Evolutionary conservation across 2,113 vertebrate genomes (phyloP).

Genomic region (Lepus americanus): DNA sequence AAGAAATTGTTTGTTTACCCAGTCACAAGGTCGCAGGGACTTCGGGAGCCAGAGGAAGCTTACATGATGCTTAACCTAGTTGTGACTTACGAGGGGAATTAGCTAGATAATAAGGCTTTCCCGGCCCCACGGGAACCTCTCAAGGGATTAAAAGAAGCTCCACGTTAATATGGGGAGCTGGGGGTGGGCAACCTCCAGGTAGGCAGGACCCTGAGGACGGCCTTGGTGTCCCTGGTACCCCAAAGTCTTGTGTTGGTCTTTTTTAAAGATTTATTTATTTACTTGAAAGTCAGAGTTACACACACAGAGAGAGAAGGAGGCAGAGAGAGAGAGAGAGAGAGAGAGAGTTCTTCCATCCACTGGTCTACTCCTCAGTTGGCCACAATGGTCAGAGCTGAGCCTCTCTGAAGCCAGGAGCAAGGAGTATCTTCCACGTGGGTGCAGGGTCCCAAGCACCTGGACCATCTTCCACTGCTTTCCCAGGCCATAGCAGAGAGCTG

Average conservation of each 20-base stretch:
- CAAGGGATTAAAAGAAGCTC: background rate
- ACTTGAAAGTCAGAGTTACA: too few species aligned
- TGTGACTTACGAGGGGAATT: background rate
- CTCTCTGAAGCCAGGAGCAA: too few species aligned
- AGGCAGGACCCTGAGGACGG: background rate
- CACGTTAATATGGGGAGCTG: background rate
- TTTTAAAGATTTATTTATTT: too few species aligned
- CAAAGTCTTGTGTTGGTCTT: background rate
- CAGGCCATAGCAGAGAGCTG: too few species aligned
- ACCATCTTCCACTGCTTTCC: too few species aligned
- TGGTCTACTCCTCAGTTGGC: too few species aligned
- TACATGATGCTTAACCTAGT: background rate
- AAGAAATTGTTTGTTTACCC: background rate
- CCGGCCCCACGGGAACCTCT: background rate
- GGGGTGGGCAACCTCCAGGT: background rate
- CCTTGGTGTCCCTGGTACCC: background rate
- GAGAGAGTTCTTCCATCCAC: too few species aligned
- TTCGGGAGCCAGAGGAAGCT: background rate
- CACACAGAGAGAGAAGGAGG: too few species aligned
- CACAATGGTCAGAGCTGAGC: too few species aligned
- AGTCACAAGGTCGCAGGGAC: background rate
- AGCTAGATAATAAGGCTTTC: background rate
- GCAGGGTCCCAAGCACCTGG: too few species aligned
- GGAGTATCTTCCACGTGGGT: too few species aligned
- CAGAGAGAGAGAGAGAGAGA: too few species aligned